A percentile compares a stretch with the other conserved stretches of the same genome.
Conservation (phyloP, 2,113 vertebrate species). For the Antechinus flavipes region DNA sequence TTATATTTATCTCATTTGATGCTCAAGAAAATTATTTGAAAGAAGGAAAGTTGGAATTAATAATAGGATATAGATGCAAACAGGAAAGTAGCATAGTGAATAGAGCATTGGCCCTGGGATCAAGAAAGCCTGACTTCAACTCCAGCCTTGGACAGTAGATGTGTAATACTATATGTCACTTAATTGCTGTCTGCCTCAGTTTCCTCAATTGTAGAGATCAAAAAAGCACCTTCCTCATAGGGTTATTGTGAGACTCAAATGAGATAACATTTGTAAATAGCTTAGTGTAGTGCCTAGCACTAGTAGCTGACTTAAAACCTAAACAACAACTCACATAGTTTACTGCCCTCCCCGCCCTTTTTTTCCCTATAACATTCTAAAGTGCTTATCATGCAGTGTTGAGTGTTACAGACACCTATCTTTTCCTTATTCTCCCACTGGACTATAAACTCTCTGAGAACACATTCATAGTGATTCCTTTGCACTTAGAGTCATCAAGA, state of each 20-base stretch:
- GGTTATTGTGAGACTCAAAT: slow-evolving; percentile 34
- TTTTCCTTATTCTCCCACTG: background rate
- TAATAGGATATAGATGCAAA: background rate
- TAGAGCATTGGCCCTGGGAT: background rate
- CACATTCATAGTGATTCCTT: background rate
- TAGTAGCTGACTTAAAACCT: background rate
- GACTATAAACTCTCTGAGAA: background rate
- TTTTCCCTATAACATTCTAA: background rate
- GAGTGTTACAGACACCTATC: background rate
- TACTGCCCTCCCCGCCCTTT: too few species aligned
- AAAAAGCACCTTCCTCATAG: background rate
- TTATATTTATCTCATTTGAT: background rate
- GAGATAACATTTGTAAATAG: background rate
- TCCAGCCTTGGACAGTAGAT: background rate
- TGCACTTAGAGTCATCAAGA: background rate
- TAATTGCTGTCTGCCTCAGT: background rate
- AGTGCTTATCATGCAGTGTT: background rate
- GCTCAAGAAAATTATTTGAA: background rate
- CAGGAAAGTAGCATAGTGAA: background rate
- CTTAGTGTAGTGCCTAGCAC: background rate
- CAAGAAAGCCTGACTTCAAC: background rate
- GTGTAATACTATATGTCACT: background rate
- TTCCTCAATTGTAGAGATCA: background rate
- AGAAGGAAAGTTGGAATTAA: background rate
- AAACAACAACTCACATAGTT: background rate